These are phyloP conservation scores for Lophura swinhoii DNA, from an alignment of 2,797 vertebrate species.

Conservation along the genomic window DNA sequence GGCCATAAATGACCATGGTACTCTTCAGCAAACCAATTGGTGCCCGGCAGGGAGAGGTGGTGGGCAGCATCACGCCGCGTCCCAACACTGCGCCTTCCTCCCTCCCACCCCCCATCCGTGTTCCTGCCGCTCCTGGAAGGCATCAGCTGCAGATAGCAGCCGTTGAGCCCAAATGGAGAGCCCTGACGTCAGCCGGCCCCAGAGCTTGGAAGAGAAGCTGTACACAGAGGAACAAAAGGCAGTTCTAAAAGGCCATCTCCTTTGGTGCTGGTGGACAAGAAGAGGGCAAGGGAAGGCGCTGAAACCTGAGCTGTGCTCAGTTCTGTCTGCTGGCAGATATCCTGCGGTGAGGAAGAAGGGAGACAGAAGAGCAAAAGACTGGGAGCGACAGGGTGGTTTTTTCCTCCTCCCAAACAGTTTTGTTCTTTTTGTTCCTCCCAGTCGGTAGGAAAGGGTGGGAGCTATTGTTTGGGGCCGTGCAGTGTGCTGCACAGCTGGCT, in stretches of 20 bases:
- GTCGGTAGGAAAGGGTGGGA: constrained; percentile 43
- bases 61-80: neutral
- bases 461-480: neutral
- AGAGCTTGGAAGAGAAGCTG: constrained; percentile 60
- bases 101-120: neutral
- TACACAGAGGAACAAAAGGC: constrained; percentile 71
- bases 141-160: constrained; percentile 53
- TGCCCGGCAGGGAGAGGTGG: neutral
- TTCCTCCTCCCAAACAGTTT: neutral
- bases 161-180: constrained; percentile 35
- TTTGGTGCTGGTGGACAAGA: neutral
- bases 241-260: constrained; percentile 44
- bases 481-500: neutral
- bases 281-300: neutral
- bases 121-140: constrained; percentile 55
- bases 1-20: constrained; percentile 78
- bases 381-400: neutral
- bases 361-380: neutral
- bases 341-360: neutral
- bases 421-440: neutral
- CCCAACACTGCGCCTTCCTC: fast-evolving
- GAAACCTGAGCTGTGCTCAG: neutral
- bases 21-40: neutral
- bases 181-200: constrained; percentile 62
- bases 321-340: neutral